A percentile compares a stretch with the other conserved stretches of the same genome.
phyloP scores from a whole-genome alignment of 1,140 invertebrate species.

The Venturia canescens region DNA sequence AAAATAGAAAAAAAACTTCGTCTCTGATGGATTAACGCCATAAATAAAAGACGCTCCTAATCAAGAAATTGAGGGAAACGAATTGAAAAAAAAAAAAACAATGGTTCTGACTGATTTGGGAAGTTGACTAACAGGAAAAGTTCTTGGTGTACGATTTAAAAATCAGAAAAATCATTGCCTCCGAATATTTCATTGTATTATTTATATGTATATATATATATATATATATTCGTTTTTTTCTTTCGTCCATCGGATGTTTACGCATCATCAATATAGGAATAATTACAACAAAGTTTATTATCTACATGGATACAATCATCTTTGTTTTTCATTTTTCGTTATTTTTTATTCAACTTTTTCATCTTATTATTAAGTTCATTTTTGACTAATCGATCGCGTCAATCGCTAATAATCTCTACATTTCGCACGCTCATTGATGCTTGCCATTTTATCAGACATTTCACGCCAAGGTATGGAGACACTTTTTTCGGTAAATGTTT shows the following conservation, averaged over 20 bases:
- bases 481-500: not conserved
- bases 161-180: not conserved
- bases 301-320: slow-evolving; percentile 50
- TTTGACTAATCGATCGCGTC: not conserved
- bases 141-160: not conserved
- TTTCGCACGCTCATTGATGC: slow-evolving; percentile 3
- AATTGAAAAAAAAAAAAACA: not conserved
- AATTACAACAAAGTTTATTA: slow-evolving; percentile 51
- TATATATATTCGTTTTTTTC: no score
- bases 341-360: not conserved
- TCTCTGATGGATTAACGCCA: not conserved
- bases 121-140: not conserved
- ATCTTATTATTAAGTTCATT: not conserved
- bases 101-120: no score
- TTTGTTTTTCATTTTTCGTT: slow-evolving; percentile 2
- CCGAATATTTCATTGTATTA: not conserved
- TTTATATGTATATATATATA: not conserved
- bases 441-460: slow-evolving; percentile 6
- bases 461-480: not conserved
- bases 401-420: slow-evolving; percentile 8
- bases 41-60: not conserved
- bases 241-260: not conserved
- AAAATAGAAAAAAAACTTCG: not conserved
- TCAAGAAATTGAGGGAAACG: not conserved
- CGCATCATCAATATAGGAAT: slow-evolving; percentile 13